phyloP scores from a whole-genome alignment of 2,113 vertebrate species.

The Trachemys scripta region DNA sequence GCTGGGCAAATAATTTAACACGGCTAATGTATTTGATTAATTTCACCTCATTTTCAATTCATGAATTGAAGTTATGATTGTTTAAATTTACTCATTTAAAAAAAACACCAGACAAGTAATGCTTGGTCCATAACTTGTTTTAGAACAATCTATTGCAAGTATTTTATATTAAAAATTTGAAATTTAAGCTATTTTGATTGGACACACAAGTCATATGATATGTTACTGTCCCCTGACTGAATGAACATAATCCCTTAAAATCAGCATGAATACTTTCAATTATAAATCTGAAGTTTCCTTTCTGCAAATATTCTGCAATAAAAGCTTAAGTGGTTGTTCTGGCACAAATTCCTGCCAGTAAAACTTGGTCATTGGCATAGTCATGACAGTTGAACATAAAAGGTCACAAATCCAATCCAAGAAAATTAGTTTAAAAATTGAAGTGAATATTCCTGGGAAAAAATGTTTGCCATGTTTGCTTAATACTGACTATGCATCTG shows the following conservation, averaged over 20 bases:
- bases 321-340: rapidly evolving
- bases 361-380: background rate
- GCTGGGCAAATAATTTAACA: background rate
- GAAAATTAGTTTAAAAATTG: background rate
- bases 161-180: background rate
- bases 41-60: background rate
- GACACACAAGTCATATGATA: background rate
- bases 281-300: background rate
- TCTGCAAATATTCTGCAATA: background rate
- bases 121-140: background rate
- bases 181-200: background rate
- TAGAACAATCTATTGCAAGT: background rate
- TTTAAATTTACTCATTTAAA: background rate
- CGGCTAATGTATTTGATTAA: background rate
- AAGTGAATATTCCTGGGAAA: rapidly evolving
- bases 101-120: background rate
- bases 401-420: background rate
- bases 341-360: background rate
- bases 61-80: background rate
- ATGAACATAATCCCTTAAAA: background rate
- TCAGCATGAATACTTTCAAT: background rate
- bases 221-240: background rate
- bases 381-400: background rate
- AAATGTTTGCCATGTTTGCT: too few relatives aligned
- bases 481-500: background rate